Percentiles rank a stretch among this genome's conserved stretches.
Conservation (phyloP, 2,888 invertebrate species). For the Catocala fraxini region DNA sequence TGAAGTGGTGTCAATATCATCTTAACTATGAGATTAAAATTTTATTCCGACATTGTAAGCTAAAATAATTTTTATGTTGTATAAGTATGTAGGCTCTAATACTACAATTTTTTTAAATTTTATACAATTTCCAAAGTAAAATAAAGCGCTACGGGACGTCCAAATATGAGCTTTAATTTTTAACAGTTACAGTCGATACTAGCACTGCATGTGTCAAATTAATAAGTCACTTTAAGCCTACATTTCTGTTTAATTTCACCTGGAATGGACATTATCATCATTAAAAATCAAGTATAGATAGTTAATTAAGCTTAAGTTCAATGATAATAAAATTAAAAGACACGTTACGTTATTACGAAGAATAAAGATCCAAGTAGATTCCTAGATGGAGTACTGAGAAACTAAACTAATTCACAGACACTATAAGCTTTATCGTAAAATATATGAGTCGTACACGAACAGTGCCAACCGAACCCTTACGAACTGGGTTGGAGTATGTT, state of each 20-base stretch:
- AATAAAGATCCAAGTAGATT: background rate
- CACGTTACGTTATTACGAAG: background rate
- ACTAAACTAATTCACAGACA: slow-evolving; percentile 10
- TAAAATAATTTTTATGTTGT: too few species aligned
- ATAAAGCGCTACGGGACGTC: too few species aligned
- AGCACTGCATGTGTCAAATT: too few species aligned
- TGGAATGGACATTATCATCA: too few species aligned
- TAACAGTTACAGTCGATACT: too few species aligned
- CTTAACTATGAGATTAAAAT: slow-evolving; percentile 40
- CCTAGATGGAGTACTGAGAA: background rate
- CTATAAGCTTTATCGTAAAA: slow-evolving; percentile 38
- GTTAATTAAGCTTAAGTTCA: background rate
- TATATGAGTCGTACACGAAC: slow-evolving; percentile 45
- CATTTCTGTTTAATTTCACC: too few species aligned
- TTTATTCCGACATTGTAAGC: background rate
- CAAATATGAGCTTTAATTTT: too few species aligned
- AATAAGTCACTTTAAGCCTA: too few species aligned
- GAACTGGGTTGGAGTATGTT: slow-evolving; percentile 54
- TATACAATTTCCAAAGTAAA: too few species aligned
- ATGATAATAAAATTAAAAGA: background rate
- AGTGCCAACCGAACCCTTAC: slow-evolving; percentile 41
- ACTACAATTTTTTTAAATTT: too few species aligned
- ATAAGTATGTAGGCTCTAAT: too few species aligned
- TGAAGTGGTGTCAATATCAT: slow-evolving; percentile 59
- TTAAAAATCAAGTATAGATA: too few species aligned